Conservation (phyloP, 2,888 invertebrate genomes). For the Pocota personata region DNA sequence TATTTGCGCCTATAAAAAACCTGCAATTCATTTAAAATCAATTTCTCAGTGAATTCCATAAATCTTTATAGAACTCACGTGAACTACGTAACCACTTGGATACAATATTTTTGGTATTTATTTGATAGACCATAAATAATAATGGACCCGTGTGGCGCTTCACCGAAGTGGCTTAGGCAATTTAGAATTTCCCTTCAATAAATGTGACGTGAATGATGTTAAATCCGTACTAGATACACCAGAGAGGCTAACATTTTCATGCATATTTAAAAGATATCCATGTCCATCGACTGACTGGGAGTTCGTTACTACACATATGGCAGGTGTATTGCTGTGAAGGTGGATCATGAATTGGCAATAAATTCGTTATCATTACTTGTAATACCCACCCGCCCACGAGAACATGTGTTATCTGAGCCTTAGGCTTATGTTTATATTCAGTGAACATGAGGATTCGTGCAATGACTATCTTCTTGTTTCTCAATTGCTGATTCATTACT, state of each 20-base stretch:
- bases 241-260: constrained; percentile 18
- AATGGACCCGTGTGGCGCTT: constrained; percentile 57
- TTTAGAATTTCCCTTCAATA: constrained; percentile 50
- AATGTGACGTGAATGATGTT: constrained; percentile 53
- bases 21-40: constrained; percentile 28
- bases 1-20: constrained; percentile 5
- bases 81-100: constrained; percentile 46
- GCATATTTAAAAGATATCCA: constrained; percentile 46
- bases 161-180: constrained; percentile 38
- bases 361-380: constrained; percentile 50
- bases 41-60: constrained; percentile 39
- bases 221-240: constrained; percentile 22
- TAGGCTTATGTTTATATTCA: not conserved
- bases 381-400: constrained; percentile 1
- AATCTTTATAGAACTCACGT: constrained; percentile 39
- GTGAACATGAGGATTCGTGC: constrained; percentile 2
- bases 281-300: constrained; percentile 35
- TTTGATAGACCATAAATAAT: constrained; percentile 65
- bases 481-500: constrained; percentile 6
- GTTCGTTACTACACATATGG: constrained; percentile 3
- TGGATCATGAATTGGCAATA: constrained; percentile 56
- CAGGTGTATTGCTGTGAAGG: constrained; percentile 51
- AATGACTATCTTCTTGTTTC: not conserved
- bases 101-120: constrained; percentile 48
- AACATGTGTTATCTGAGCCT: constrained; percentile 1